These are phyloP conservation scores for Premnoplex brunnescens DNA, from an alignment of 2,797 vertebrate genomes.

Conservation along the genomic window DNA sequence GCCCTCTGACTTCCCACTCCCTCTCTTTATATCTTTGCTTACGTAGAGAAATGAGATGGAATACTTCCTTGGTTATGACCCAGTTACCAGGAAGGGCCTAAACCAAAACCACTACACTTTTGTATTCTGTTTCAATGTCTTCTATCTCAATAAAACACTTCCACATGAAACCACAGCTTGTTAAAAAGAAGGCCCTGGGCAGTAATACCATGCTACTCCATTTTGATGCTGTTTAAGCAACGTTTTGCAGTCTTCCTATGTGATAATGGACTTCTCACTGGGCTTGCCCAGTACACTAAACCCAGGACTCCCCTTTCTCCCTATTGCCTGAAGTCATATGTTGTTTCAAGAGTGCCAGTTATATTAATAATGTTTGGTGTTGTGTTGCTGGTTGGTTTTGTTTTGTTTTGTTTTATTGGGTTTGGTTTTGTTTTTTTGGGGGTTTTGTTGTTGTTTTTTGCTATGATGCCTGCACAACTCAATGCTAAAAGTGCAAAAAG, in stretches of 20 bases:
- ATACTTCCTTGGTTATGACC: no score
- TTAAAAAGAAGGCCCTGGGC: neutral
- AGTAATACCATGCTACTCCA: neutral
- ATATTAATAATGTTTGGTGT: accelerated
- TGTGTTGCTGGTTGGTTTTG: no score
- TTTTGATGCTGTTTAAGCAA: neutral
- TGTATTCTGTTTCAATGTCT: neutral
- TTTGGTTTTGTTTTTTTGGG: no score
- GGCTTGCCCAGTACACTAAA: neutral
- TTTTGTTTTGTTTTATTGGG: no score
- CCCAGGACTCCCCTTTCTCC: neutral
- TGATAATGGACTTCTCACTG: neutral
- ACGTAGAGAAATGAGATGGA: no score
- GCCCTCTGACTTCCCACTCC: no score
- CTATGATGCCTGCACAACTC: neutral
- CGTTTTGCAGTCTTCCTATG: neutral
- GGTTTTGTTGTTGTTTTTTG: neutral
- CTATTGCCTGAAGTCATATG: neutral
- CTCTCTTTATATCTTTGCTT: no score
- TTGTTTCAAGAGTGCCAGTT: neutral
- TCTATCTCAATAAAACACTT: neutral
- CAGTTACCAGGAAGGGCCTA: no score
- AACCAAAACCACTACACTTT: no score
- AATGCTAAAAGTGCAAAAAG: neutral
- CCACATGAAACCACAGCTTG: neutral